Percentiles rank a stretch among this genome's conserved stretches.
Evolutionary conservation across 2,888 invertebrate species (phyloP).

Genomic region (Sarcophaga subvicina): DNA sequence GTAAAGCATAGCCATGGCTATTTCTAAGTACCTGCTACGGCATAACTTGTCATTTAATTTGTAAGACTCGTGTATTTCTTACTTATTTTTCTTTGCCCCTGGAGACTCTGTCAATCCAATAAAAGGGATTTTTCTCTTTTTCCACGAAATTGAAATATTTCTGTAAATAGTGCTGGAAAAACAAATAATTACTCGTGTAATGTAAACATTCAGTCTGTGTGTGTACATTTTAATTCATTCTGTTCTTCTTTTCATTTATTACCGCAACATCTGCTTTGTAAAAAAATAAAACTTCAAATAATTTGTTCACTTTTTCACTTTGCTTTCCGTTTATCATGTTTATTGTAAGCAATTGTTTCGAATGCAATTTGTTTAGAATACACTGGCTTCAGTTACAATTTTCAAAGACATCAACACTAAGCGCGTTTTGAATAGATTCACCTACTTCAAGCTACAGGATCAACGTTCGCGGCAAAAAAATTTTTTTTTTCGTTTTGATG

Average conservation of each 20-base stretch:
- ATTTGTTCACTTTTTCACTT: constrained; percentile 15
- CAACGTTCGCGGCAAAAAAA: too few relatives aligned
- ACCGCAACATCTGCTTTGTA: constrained; percentile 48
- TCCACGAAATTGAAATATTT: not conserved
- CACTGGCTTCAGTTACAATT: not conserved
- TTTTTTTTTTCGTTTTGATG: too few relatives aligned
- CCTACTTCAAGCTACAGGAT: too few relatives aligned
- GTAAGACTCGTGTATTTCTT: not conserved
- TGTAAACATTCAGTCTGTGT: constrained; percentile 46
- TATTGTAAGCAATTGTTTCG: not conserved
- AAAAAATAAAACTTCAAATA: constrained; percentile 44
- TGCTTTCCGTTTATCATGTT: not conserved
- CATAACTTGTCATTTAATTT: not conserved
- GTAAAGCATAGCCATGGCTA: too few relatives aligned
- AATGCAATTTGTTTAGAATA: constrained; percentile 18
- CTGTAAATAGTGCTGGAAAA: not conserved
- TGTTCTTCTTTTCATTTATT: constrained; percentile 13
- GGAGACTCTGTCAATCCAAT: not conserved
- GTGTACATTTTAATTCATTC: not conserved
- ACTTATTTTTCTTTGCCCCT: not conserved
- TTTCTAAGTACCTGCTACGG: too few relatives aligned
- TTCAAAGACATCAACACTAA: too few relatives aligned
- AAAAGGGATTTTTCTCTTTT: not conserved
- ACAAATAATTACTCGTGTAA: constrained; percentile 43
- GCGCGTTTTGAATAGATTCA: too few relatives aligned